Evolutionary conservation across 2,888 invertebrate species (phyloP), one percentile per base, ranked within the genome.

Genomic region (Physocephala rufipes): DNA sequence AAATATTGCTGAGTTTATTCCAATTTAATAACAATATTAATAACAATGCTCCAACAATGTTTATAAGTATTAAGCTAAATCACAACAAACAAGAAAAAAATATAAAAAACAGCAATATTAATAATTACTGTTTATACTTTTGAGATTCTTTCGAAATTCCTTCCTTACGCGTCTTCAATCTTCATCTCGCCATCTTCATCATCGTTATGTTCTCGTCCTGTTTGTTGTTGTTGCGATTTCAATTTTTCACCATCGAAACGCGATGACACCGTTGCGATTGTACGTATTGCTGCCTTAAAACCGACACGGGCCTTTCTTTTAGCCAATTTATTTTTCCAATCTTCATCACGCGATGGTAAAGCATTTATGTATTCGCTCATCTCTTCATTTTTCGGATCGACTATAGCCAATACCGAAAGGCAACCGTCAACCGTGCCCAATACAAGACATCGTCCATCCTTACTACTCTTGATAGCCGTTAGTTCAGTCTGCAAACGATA

Each of bases 341-440:
- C 83, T 72, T 86, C 91, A 82, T 92, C 91, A 76, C 93, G 88
- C 0, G 93, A 93, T 0, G 93, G 93, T 81, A 93, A 87, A 71
- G 88, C 87, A 64, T 87, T 87, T 26, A 93, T 84, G 82, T 90
- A 92, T 55, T 90, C 88, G 74, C 87, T 73, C 87, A 91, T 90
- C 79, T 90, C 90, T 28, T 88, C 86, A 78, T 92, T 92, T 13
- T 87, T 87, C 0, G 91, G 89, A 86, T 95, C 95, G 0, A 90
- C 91, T 74, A 93, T 90, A 16, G 95, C 93, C 71, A 97, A 87
- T n/a, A 96, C 93, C 0, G 96, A 95, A 70, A 97, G 90, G 82
- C 96, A 96, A 5, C 97, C 97, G 82, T 98, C 97, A 1, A 96
- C 93, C 0, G 96, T 96, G 0, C 96, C 96, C 66, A 97, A 88